Evolutionary conservation across 2,888 invertebrate genomes (phyloP).

Genomic region (Spisula solida): DNA sequence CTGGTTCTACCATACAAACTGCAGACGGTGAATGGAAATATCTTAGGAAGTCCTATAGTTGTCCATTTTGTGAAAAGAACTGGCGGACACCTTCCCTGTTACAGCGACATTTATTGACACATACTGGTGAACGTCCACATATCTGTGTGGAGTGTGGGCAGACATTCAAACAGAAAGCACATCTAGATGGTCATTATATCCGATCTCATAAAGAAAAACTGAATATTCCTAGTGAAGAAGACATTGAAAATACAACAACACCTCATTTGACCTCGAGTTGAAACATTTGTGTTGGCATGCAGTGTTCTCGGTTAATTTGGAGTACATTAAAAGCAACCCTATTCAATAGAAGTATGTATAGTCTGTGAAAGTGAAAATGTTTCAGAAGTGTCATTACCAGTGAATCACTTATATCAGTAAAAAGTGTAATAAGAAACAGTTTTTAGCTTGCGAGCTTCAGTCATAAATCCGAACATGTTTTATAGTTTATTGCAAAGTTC

Average conservation of each 20-base stretch:
- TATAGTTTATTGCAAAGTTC: too few species aligned
- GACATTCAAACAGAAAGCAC: constrained; percentile 47
- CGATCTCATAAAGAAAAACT: constrained; percentile 23
- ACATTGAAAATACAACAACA: not conserved
- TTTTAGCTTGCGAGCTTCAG: too few species aligned
- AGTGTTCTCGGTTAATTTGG: too few species aligned
- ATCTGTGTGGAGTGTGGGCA: constrained; percentile 37
- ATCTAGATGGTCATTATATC: constrained; percentile 35
- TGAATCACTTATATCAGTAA: too few species aligned
- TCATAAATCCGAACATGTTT: too few species aligned
- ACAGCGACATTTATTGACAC: constrained; percentile 40
- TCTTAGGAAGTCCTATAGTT: constrained; percentile 5
- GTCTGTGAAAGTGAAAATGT: too few species aligned
- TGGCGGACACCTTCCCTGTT: constrained; percentile 35
- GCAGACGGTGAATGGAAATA: constrained; percentile 12
- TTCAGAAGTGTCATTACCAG: too few species aligned
- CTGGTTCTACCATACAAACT: not conserved
- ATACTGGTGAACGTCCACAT: constrained; percentile 47
- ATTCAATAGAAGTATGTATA: too few species aligned
- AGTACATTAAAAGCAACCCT: too few species aligned
- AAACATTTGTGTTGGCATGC: too few species aligned
- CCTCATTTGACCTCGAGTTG: too few species aligned
- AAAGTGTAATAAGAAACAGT: too few species aligned
- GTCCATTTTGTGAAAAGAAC: constrained; percentile 35
- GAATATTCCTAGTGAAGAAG: not conserved